Evolutionary conservation across 2,797 vertebrate species (phyloP).

Genomic region (Hafferia zeledoni): DNA sequence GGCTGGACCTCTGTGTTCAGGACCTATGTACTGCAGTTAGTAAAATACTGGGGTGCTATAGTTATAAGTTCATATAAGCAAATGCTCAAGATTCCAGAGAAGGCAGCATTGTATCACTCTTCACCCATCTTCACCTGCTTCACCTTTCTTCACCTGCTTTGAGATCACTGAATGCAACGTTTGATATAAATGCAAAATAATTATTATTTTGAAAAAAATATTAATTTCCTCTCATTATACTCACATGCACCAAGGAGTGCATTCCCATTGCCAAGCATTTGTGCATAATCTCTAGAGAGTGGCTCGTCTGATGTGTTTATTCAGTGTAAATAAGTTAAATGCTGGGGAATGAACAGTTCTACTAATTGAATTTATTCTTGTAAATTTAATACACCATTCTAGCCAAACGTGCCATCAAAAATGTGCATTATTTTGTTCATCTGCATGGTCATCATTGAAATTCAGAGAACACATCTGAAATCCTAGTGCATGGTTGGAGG

Average conservation of each 20-base stretch:
- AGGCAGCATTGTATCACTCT: neutral
- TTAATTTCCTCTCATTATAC: conserved; percentile 29
- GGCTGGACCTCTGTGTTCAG: neutral
- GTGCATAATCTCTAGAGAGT: conserved; percentile 7
- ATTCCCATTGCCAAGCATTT: conserved; percentile 32
- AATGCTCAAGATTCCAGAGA: neutral
- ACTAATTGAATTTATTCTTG: conserved; percentile 60
- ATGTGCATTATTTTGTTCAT: conserved; percentile 57
- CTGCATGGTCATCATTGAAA: conserved; percentile 37
- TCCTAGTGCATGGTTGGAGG: neutral
- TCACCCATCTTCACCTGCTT: neutral
- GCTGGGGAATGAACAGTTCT: conserved; percentile 12
- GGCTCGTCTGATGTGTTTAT: conserved; percentile 56
- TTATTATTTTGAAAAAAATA: neutral
- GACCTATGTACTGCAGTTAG: neutral
- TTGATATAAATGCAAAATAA: conserved; percentile 32
- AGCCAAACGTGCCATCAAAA: conserved; percentile 48
- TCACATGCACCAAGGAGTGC: neutral
- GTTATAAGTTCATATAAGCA: neutral
- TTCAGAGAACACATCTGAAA: conserved; percentile 22
- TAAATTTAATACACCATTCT: conserved; percentile 46
- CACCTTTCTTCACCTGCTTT: neutral
- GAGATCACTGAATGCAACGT: neutral
- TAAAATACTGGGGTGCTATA: neutral
- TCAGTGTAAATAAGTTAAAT: conserved; percentile 64